Base-by-base conservation (phyloP, 2,797 vertebrate species). In the Characodon lateralis region DNA sequence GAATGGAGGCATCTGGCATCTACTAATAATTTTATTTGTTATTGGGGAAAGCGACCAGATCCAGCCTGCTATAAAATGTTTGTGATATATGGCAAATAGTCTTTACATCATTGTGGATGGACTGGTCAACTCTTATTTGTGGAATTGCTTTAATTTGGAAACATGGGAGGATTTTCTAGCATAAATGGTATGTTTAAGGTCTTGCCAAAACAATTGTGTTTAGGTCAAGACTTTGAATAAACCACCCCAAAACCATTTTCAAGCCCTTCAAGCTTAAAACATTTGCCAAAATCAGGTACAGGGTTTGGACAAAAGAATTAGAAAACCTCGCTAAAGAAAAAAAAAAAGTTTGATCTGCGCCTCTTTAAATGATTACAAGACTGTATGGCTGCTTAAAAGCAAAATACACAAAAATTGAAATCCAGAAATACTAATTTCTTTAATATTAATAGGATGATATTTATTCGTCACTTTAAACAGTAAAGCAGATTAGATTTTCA, bases 381-480 rank as follows among this genome's bases (percentile, higher is more conserved):
- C 4, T 10, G 43, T 20, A 16, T 53, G 51, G 51, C 51, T 53
- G 51, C 16, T 53, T 53, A 16, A 18, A 20, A 22, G 51, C 51
- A 53, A 53, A 53, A 53, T 53, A 53, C 51, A 53, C 51, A 53
- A 18, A 18, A 18, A 18, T 53, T 53, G 5, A 53, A 53, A 53
- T 53, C 51, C 51, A 53, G 5, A 1, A 18, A 5, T 53, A 20
- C 16, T 53, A 18, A 53, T 53, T 18, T 53, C 16, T 53, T 53
- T 53, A 53, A 22, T 22, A 59, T 76, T 4, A 65, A 7, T 1
- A 26, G 58, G 46, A 78, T 48, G 46, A 58, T 18, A 66, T 59
- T 31, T 72, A 22, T 77, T 75, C 77, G 35, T 71, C 78, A 58
- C 73, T 78, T 84, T 69, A 68, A 50, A 22, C 61, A 58, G 78